These are phyloP conservation scores for Caenorhabditis parvicauda DNA, from an alignment of 2,888 invertebrate species.

Conservation along the genomic window DNA sequence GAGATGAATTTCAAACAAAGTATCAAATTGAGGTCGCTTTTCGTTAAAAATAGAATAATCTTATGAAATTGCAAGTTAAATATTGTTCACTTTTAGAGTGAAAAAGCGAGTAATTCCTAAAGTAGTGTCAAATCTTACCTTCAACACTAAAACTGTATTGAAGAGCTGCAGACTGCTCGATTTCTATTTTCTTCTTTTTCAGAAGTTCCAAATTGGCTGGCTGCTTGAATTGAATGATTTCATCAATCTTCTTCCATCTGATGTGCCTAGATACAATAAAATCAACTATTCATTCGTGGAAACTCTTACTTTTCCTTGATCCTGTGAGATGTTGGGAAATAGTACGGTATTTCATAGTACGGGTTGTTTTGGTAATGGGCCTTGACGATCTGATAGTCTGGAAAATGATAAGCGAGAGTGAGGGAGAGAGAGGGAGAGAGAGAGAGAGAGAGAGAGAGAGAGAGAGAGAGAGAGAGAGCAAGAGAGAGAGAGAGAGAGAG, in stretches of 20 bases:
- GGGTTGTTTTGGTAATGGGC: slow-evolving; percentile 32
- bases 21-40: no score
- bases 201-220: slow-evolving; percentile 20
- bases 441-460: background rate
- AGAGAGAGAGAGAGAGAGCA: background rate
- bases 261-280: slow-evolving; percentile 23
- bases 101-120: no score
- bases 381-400: slow-evolving; percentile 19
- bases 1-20: no score
- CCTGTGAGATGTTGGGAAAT: slow-evolving; percentile 39
- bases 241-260: slow-evolving; percentile 25
- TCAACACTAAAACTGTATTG: slow-evolving; percentile 26
- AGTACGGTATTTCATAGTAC: slow-evolving; percentile 44
- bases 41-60: background rate
- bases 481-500: no score
- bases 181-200: slow-evolving; percentile 14
- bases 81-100: background rate
- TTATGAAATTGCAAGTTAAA: background rate
- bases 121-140: slow-evolving; percentile 16
- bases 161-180: slow-evolving; percentile 12
- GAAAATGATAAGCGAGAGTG: background rate
- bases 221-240: slow-evolving; percentile 21
- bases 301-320: slow-evolving; percentile 15
- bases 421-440: background rate
- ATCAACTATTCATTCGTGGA: background rate